These are phyloP conservation scores for Myotis planiceps DNA, from an alignment of 2,797 vertebrate species.

Conservation along the genomic window DNA sequence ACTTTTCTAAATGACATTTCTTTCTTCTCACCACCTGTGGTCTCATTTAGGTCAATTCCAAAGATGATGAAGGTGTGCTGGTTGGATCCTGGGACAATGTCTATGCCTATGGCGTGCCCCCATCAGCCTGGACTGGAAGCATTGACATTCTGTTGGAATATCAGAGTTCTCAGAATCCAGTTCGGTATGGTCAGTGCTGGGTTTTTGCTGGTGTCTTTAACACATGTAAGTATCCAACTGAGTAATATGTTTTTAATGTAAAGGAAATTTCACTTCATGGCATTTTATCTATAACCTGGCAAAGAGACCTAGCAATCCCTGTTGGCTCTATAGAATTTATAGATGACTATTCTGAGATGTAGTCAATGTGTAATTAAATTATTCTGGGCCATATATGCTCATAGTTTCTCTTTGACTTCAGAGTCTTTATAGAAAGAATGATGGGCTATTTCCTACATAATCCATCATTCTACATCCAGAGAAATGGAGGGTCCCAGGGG, in stretches of 20 bases:
- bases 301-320: neutral
- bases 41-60: conserved; percentile 91
- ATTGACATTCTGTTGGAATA: conserved; percentile 95
- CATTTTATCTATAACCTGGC: conserved; percentile 25
- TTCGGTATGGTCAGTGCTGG: conserved; percentile 97
- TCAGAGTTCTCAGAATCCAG: conserved; percentile 86
- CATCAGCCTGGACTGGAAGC: conserved; percentile 97
- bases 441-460: conserved; percentile 15
- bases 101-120: conserved; percentile 93
- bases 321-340: conserved; percentile 58
- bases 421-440: conserved; percentile 49
- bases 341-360: conserved; percentile 56
- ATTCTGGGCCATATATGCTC: neutral
- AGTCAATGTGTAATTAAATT: conserved; percentile 68
- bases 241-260: conserved; percentile 24
- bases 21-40: neutral
- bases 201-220: conserved; percentile 98
- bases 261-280: conserved; percentile 49
- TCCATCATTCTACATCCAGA: conserved; percentile 1
- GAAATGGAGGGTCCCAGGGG: neutral
- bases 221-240: conserved; percentile 90
- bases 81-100: conserved; percentile 94
- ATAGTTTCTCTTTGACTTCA: conserved; percentile 46
- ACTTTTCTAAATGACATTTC: neutral
- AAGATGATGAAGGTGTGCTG: conserved; percentile 94